These are phyloP conservation scores for Polyommatus icarus DNA, from an alignment of 2,888 invertebrate species.

Conservation along the genomic window DNA sequence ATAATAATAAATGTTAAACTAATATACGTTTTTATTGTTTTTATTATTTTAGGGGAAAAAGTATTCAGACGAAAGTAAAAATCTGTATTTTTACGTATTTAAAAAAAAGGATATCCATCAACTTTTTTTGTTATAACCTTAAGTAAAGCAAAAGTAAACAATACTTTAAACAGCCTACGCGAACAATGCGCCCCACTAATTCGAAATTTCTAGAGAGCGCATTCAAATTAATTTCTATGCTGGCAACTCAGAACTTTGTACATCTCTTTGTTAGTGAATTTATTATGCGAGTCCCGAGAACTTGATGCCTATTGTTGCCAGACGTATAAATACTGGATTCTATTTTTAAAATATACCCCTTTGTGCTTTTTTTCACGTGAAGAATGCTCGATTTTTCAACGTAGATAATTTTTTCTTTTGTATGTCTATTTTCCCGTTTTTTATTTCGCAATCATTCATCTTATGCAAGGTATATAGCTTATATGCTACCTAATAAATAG, in stretches of 20 bases:
- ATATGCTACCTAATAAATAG: too few relatives aligned
- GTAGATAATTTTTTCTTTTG: neutral
- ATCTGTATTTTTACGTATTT: too few relatives aligned
- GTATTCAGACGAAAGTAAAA: neutral
- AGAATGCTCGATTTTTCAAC: slow-evolving; percentile 16
- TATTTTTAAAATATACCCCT: slow-evolving; percentile 19
- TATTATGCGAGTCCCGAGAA: slow-evolving; percentile 36
- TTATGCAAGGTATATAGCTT: neutral
- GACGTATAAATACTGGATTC: slow-evolving; percentile 29
- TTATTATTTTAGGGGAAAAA: neutral
- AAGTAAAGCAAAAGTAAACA: slow-evolving; percentile 4
- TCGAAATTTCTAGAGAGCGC: slow-evolving; percentile 37
- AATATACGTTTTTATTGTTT: too few relatives aligned
- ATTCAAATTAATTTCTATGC: slow-evolving; percentile 38
- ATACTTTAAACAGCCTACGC: slow-evolving; percentile 12
- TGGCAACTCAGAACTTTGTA: slow-evolving; percentile 39
- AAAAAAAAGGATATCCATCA: too few relatives aligned
- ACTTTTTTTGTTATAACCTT: too few relatives aligned
- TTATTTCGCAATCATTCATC: neutral
- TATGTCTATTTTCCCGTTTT: neutral
- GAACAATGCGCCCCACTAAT: slow-evolving; percentile 32
- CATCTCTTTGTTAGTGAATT: slow-evolving; percentile 39
- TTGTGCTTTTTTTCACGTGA: slow-evolving; percentile 10
- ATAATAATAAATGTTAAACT: too few relatives aligned
- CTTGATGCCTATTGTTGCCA: slow-evolving; percentile 36